These are phyloP conservation scores for Trachelus troglodyta DNA, from an alignment of 2,888 invertebrate genomes.

Conservation along the genomic window DNA sequence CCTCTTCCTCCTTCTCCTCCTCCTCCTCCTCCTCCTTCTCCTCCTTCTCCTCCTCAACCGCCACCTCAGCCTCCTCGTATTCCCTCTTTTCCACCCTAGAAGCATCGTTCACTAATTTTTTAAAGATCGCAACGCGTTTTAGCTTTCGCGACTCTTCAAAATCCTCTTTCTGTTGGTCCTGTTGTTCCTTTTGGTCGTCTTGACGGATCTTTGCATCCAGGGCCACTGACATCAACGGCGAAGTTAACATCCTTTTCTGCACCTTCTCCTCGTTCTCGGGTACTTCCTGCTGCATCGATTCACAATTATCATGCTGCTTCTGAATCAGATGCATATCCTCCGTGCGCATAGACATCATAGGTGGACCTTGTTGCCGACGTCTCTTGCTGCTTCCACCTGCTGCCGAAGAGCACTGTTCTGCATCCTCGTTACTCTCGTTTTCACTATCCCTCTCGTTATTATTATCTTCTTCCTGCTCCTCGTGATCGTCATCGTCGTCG, in stretches of 20 bases:
- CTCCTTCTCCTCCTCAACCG: background rate
- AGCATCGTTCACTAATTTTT: background rate
- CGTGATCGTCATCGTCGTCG: constrained; percentile 23
- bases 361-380: too few species aligned
- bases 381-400: too few species aligned
- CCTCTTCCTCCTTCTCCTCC: constrained; percentile 49
- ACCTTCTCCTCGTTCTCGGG: constrained; percentile 33
- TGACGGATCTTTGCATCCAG: constrained; percentile 11
- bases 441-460: constrained; percentile 32
- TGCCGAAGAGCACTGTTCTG: too few species aligned
- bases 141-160: background rate
- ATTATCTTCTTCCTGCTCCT: constrained; percentile 38
- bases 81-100: constrained; percentile 16
- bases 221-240: constrained; percentile 10
- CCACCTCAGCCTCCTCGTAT: constrained; percentile 32
- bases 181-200: constrained; percentile 11
- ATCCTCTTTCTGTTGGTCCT: background rate
- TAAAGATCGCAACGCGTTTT: background rate
- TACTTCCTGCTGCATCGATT: constrained; percentile 48
- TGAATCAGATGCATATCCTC: too few species aligned
- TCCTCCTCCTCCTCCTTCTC: constrained; percentile 14
- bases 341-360: too few species aligned
- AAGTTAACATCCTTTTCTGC: constrained; percentile 18
- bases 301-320: constrained; percentile 47
- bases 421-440: constrained; percentile 29